Evolutionary conservation across 2,797 vertebrate species (phyloP).

Genomic region (Poeciliopsis infans): DNA sequence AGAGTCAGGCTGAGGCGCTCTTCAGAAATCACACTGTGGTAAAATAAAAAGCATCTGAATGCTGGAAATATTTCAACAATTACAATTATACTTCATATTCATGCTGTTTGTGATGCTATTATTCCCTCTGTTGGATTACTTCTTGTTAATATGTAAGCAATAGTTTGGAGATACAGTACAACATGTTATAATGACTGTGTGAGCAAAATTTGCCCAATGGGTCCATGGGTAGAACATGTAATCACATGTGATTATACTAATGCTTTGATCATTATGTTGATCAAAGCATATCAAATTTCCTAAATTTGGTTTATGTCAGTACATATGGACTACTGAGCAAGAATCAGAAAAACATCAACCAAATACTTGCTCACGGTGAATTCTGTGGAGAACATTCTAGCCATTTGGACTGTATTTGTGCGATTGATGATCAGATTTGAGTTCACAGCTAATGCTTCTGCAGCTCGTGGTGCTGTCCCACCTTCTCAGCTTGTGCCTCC

Average conservation of each 20-base stretch:
- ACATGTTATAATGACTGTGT: neutral
- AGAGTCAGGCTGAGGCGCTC: neutral
- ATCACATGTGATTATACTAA: neutral
- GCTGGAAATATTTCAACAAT: neutral
- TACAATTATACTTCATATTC: neutral
- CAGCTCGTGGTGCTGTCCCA: slow-evolving; percentile 61
- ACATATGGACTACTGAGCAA: neutral
- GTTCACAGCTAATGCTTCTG: neutral
- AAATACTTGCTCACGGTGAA: neutral
- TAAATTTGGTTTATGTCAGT: neutral
- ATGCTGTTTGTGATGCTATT: neutral
- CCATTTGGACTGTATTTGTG: neutral
- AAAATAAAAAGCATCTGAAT: neutral
- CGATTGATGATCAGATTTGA: neutral
- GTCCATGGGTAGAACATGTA: neutral
- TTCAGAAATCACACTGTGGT: neutral
- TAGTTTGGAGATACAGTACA: neutral
- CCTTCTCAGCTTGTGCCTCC: slow-evolving; percentile 99
- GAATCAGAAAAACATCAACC: neutral
- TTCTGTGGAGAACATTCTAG: neutral
- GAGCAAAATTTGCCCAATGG: neutral
- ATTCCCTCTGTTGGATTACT: neutral
- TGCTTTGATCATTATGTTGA: neutral
- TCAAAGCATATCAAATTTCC: neutral
- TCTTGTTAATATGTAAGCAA: neutral